These are phyloP conservation scores for Chaetorhynchus papuensis DNA, from an alignment of 2,113 vertebrate species.

Conservation along the genomic window DNA sequence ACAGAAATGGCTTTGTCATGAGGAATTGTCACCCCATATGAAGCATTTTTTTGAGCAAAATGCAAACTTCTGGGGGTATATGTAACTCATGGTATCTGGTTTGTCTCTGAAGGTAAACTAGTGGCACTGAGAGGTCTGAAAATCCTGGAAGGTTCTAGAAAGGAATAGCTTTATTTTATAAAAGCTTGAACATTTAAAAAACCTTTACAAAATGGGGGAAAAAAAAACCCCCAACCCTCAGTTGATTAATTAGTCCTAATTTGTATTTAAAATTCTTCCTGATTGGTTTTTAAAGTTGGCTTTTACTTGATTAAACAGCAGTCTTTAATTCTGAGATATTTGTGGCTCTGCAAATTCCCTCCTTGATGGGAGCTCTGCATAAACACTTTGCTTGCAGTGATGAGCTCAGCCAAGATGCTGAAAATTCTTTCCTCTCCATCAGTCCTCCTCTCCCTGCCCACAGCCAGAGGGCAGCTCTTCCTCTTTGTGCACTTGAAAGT, in stretches of 20 bases:
- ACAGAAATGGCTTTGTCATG: not conserved
- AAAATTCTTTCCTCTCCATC: not conserved
- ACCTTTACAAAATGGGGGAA: not conserved
- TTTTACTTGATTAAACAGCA: slow-evolving; percentile 58
- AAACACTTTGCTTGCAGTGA: not conserved
- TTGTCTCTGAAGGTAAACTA: not conserved
- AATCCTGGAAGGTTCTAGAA: not conserved
- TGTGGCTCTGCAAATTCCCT: slow-evolving; percentile 17
- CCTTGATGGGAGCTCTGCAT: not conserved
- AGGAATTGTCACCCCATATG: not conserved
- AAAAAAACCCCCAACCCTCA: not conserved
- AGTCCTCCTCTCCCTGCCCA: not conserved
- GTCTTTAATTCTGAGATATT: slow-evolving; percentile 48
- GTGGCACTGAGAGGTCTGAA: not conserved
- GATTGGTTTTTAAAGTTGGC: slow-evolving; percentile 17
- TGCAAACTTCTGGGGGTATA: not conserved
- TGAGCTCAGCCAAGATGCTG: not conserved
- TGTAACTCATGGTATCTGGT: not conserved
- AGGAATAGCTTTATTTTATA: not conserved
- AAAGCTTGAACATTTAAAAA: slow-evolving; percentile 1
- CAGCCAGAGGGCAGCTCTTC: not conserved
- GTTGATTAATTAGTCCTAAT: slow-evolving; percentile 57
- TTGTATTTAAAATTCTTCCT: slow-evolving; percentile 53
- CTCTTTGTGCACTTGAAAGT: not conserved
- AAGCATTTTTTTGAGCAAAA: not conserved